Percentiles rank a stretch among this genome's conserved stretches.
phyloP scores from a whole-genome alignment of 1,140 invertebrate species.

The Papilio polyxenes region DNA sequence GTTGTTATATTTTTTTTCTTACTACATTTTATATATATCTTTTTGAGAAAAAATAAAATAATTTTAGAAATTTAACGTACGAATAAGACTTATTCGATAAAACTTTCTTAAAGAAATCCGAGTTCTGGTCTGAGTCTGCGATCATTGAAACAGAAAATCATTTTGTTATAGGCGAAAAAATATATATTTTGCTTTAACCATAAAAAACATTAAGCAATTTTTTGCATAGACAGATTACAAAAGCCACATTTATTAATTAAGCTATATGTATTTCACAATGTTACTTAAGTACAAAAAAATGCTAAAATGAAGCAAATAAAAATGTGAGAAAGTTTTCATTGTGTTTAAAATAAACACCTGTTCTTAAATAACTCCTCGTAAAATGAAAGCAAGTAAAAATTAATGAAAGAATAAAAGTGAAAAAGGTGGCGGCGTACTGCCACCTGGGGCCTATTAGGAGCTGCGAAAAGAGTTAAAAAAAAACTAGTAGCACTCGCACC shows the following conservation, averaged over 20 bases:
- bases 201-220: too few relatives aligned
- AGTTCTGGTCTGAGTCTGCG: too few relatives aligned
- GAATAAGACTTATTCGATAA: too few relatives aligned
- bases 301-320: not conserved
- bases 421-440: conserved; percentile 42
- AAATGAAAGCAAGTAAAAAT: conserved; percentile 32
- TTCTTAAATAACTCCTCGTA: conserved; percentile 17
- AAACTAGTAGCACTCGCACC: not conserved
- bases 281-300: not conserved
- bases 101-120: too few relatives aligned
- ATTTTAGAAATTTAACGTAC: too few relatives aligned
- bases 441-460: conserved; percentile 38
- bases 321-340: not conserved
- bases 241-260: not conserved
- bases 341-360: conserved; percentile 20
- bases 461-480: conserved; percentile 27
- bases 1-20: not conserved
- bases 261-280: not conserved
- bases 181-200: too few relatives aligned
- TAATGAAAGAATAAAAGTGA: conserved; percentile 40
- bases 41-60: not conserved
- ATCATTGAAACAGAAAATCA: too few relatives aligned
- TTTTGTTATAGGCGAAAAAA: too few relatives aligned
- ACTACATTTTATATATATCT: not conserved
- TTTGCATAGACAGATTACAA: not conserved